Evolutionary conservation across 2,888 invertebrate genomes (phyloP), one percentile per base, ranked within the genome.

Genomic region (Eupithecia insigniata): DNA sequence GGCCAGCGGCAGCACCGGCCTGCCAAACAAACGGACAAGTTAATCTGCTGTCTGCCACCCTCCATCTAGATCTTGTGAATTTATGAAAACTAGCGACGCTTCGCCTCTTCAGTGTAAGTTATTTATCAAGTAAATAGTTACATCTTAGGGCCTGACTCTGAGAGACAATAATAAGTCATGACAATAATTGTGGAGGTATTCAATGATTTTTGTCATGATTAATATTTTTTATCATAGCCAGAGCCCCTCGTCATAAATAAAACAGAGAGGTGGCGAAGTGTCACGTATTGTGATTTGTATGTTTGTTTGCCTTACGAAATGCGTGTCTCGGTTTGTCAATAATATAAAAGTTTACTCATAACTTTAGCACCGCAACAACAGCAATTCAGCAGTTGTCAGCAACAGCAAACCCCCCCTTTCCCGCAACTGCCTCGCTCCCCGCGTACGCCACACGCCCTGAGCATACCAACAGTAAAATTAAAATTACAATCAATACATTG

Each of bases 1-100:
- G 93, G 93, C 94, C 93, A 93, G 92, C 94, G 89, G 90, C 93
- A 90, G 89, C 93, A 93, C 94, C 94, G 93, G 93, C 94, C 94
- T 94, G 94, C 91, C 94, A 91, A 94, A 94, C 93, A 93, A 94
- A 93, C 85, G 88, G 83, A 86, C 82, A 83, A 81, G 88, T 93
- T 93, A 93, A 90, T 84, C 89, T 86, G 86, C 83, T 80, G 80
- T 84, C 83, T 83, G 81, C 85, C 82, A 82, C 73, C 73, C 66
- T 65, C 71, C 78, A 73, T 73, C 77, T 72, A 64, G 74, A 77
- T 71, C 70, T 72, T 78, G 77, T 80, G 61, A 67, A 58, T 51
- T 72, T 55, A 72, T 61, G 62, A 43, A 58, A 69, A 68, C 60
- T 74, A 73, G 75, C 74, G 61, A 75, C 75, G 46, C 70, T 68